These are phyloP conservation scores for Fundulus diaphanus DNA, from an alignment of 2,797 vertebrate genomes.

Conservation along the genomic window DNA sequence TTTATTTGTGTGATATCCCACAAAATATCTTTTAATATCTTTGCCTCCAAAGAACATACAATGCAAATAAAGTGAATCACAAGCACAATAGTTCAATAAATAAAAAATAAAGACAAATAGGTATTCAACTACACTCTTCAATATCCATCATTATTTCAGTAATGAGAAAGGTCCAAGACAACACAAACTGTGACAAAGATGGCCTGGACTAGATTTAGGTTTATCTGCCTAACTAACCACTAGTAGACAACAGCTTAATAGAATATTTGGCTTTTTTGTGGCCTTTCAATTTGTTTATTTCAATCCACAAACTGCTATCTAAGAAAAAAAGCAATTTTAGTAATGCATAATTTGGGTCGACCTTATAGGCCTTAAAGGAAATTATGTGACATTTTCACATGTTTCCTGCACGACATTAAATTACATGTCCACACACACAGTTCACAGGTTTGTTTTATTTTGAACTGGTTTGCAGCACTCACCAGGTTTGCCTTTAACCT, in stretches of 20 bases:
- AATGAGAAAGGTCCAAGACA: too few relatives aligned
- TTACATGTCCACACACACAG: background rate
- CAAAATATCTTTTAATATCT: background rate
- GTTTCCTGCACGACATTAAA: conserved; percentile 1
- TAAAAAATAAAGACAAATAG: too few relatives aligned
- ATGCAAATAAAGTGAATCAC: background rate
- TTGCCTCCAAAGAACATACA: background rate
- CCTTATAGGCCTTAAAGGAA: background rate
- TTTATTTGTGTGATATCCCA: background rate
- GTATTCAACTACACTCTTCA: background rate
- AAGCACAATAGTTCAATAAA: background rate
- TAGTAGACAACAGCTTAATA: background rate
- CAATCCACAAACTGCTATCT: background rate
- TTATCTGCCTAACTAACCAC: background rate
- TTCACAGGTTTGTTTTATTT: background rate
- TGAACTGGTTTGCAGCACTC: conserved; percentile 19
- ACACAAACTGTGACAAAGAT: too few relatives aligned
- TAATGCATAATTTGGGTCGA: background rate
- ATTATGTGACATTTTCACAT: background rate
- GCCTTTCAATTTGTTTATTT: background rate
- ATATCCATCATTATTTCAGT: background rate
- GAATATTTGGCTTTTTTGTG: background rate
- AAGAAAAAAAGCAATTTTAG: background rate
- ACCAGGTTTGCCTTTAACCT: conserved; percentile 8
- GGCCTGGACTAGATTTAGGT: too few relatives aligned